Percentiles rank a stretch among this genome's conserved stretches.
Conservation (phyloP, 1,140 invertebrate genomes). For the Magallana gigas region DNA sequence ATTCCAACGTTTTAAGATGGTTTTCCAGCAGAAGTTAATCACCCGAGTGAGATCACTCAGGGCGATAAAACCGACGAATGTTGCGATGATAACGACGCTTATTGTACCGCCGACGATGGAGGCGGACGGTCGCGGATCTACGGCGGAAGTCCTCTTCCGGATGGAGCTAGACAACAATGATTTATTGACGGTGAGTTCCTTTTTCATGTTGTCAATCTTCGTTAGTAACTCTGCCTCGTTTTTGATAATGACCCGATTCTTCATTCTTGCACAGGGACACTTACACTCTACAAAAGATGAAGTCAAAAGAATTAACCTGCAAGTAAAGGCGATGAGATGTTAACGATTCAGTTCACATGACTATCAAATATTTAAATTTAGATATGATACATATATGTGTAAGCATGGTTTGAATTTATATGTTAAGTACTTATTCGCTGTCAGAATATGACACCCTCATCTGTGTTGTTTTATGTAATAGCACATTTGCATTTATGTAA, state of each 20-base stretch:
- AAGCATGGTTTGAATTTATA: too few species aligned
- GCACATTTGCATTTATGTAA: too few species aligned
- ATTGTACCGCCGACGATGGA: neutral
- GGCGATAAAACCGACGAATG: neutral
- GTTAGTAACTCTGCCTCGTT: neutral
- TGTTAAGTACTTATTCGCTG: too few species aligned
- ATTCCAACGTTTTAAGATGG: too few species aligned
- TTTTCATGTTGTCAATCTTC: neutral
- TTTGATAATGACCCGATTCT: neutral
- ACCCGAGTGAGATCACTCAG: neutral
- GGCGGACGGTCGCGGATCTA: neutral
- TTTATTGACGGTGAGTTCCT: neutral
- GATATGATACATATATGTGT: too few species aligned
- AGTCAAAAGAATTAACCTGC: too few species aligned
- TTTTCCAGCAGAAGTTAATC: neutral
- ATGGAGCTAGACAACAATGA: neutral
- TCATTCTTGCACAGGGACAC: neutral
- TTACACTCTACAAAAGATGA: neutral
- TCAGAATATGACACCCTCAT: too few species aligned
- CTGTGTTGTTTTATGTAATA: too few species aligned
- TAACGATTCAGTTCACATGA: too few species aligned
- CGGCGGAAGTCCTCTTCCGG: neutral
- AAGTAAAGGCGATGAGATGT: too few species aligned
- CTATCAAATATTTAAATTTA: too few species aligned
- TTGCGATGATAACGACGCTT: neutral